Conservation (phyloP, 2,797 vertebrate genomes). For the Spinus pinus region DNA sequence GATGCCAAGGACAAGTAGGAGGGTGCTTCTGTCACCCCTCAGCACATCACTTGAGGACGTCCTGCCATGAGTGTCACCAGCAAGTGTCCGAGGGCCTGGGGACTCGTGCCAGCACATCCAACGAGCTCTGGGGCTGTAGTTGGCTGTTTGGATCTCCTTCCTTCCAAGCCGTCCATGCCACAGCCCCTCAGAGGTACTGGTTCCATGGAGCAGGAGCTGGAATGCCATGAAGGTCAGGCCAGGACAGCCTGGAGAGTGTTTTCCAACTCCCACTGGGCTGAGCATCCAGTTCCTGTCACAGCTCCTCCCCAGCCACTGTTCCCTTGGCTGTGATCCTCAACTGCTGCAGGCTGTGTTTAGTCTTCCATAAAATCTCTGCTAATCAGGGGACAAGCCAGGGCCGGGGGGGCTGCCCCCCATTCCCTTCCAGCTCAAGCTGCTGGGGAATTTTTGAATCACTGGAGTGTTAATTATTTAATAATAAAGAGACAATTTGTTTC, state of each 20-base stretch:
- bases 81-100: background rate
- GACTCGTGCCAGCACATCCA: fast-evolving
- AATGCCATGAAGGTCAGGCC: background rate
- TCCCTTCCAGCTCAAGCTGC: background rate
- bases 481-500: slow-evolving; percentile 2
- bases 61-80: background rate
- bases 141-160: background rate
- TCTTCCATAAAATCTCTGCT: background rate
- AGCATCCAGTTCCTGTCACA: background rate
- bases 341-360: background rate
- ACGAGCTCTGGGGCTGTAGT: fast-evolving
- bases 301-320: background rate
- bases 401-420: fast-evolving
- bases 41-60: fast-evolving
- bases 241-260: background rate
- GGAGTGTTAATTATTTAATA: background rate
- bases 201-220: background rate
- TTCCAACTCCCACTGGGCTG: background rate
- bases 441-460: background rate
- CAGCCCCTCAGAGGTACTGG: background rate
- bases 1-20: slow-evolving; percentile 29
- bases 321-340: background rate
- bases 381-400: background rate
- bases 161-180: fast-evolving
- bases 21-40: background rate